phyloP scores from a whole-genome alignment of 2,888 invertebrate species.

The Hemithea aestivaria region DNA sequence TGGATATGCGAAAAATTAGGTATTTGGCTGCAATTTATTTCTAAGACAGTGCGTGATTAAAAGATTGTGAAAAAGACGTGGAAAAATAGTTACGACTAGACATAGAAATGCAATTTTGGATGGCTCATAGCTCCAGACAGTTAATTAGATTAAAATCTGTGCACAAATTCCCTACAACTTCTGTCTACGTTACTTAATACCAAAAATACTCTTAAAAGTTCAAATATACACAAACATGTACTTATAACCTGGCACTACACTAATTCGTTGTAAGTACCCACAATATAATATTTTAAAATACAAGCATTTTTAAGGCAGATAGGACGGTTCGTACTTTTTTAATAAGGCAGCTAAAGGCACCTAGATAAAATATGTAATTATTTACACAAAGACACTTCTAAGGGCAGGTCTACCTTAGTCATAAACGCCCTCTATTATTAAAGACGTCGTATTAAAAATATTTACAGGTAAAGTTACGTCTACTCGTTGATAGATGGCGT shows the following conservation, averaged over 20 bases:
- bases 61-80: conserved; percentile 27
- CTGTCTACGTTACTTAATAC: conserved; percentile 17
- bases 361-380: conserved; percentile 31
- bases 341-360: conserved; percentile 72
- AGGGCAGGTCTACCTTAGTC: conserved; percentile 1
- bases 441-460: conserved; percentile 7
- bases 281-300: conserved; percentile 34
- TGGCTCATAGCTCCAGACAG: conserved; percentile 24
- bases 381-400: conserved; percentile 27
- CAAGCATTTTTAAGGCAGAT: conserved; percentile 47
- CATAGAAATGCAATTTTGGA: conserved; percentile 42
- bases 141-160: conserved; percentile 18
- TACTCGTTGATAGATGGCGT: conserved; percentile 45
- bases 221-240: conserved; percentile 48
- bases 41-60: conserved; percentile 35
- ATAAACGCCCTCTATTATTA: conserved; percentile 6
- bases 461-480: conserved; percentile 5
- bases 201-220: conserved; percentile 28
- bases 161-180: conserved; percentile 11
- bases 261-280: conserved; percentile 64
- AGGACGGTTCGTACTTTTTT: conserved; percentile 66
- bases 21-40: conserved; percentile 57
- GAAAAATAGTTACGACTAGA: conserved; percentile 46
- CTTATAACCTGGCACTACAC: conserved; percentile 65
- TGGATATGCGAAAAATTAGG: conserved; percentile 57